Percentiles rank a stretch among this genome's conserved stretches.
phyloP scores from a whole-genome alignment of 1,140 invertebrate genomes.

The Olivierus martensii region DNA sequence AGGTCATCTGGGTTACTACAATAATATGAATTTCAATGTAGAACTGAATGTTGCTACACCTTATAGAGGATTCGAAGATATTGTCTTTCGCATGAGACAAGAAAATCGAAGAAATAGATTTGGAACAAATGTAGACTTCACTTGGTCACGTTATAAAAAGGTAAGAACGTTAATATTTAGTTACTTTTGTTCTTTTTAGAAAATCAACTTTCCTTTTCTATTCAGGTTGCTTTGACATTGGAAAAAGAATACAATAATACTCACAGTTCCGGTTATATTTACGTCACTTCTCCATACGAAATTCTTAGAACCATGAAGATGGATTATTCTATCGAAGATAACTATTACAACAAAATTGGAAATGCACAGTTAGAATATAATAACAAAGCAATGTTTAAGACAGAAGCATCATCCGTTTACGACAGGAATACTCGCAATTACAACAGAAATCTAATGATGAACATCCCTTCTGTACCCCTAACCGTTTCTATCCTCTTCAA shows the following conservation, averaged over 20 bases:
- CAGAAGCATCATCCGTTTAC: neutral
- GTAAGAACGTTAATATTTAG: neutral
- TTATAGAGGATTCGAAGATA: conserved; percentile 13
- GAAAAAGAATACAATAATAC: neutral
- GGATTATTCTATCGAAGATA: neutral
- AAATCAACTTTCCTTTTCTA: too few species aligned
- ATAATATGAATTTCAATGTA: neutral
- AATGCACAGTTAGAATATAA: neutral
- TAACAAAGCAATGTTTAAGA: neutral
- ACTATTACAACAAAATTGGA: neutral
- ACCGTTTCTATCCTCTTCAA: conserved; percentile 7
- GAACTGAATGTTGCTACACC: conserved; percentile 10
- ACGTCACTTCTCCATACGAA: neutral
- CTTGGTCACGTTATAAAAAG: neutral
- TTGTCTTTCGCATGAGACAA: conserved; percentile 4
- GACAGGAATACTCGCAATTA: neutral
- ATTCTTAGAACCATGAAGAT: neutral
- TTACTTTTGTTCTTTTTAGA: too few species aligned
- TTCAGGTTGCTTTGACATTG: neutral
- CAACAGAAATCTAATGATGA: neutral
- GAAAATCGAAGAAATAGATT: conserved; percentile 1
- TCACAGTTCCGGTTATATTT: neutral
- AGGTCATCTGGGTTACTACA: neutral
- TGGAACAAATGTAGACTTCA: neutral
- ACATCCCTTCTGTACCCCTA: conserved; percentile 1